These are phyloP conservation scores for Ophion ellenae DNA, from an alignment of 2,888 invertebrate genomes.

Conservation along the genomic window DNA sequence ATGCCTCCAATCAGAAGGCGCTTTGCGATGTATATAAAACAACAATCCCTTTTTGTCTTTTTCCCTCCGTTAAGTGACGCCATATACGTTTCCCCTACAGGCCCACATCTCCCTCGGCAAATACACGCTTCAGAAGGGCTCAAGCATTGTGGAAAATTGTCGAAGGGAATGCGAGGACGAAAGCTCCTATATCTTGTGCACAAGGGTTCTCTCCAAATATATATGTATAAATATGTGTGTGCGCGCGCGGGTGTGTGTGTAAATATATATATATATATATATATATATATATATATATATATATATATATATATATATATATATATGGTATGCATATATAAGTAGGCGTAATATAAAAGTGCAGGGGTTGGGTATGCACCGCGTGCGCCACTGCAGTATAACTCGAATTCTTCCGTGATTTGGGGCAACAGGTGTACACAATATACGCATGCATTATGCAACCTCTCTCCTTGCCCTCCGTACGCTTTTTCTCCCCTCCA, in stretches of 20 bases:
- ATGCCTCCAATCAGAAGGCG: not conserved
- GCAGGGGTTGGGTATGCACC: slow-evolving; percentile 43
- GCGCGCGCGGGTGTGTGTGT: too few relatives aligned
- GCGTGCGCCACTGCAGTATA: slow-evolving; percentile 51
- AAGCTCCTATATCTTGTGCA: slow-evolving; percentile 26
- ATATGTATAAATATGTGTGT: too few relatives aligned
- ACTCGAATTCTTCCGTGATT: slow-evolving; percentile 73
- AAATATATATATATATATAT: not conserved
- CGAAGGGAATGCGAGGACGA: slow-evolving; percentile 23
- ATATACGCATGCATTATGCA: slow-evolving; percentile 80
- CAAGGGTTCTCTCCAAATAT: slow-evolving; percentile 11
- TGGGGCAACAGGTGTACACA: slow-evolving; percentile 82
- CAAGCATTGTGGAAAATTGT: slow-evolving; percentile 24
- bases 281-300: not conserved
- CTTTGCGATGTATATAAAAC: not conserved
- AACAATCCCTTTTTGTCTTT: not conserved
- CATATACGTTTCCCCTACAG: slow-evolving; percentile 23
- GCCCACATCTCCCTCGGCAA: slow-evolving; percentile 30
- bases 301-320: not conserved
- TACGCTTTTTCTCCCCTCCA: slow-evolving; percentile 20
- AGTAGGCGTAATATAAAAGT: slow-evolving; percentile 31
- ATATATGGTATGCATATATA: not conserved
- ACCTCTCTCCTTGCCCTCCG: slow-evolving; percentile 64
- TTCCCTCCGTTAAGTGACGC: slow-evolving; percentile 16
- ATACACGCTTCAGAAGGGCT: slow-evolving; percentile 11